Evolutionary conservation across 2,888 invertebrate species (phyloP).

Genomic region (Stenurella melanura): DNA sequence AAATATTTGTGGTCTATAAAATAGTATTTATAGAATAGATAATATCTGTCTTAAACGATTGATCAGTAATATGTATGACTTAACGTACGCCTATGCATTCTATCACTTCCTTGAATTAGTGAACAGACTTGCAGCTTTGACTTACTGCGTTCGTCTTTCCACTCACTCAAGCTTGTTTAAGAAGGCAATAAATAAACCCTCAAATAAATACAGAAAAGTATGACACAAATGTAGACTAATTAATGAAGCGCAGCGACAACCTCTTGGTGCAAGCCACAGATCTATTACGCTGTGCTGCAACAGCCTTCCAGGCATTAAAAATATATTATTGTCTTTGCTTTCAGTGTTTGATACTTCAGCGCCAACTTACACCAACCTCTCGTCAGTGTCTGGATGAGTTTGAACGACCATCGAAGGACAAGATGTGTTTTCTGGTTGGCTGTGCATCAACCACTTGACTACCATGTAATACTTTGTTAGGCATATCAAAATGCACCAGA

Average conservation of each 20-base stretch:
- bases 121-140: too few species aligned
- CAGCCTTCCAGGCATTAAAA: background rate
- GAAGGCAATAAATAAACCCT: too few species aligned
- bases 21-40: too few species aligned
- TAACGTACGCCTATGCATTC: too few species aligned
- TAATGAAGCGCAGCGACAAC: background rate
- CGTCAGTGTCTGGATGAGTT: constrained; percentile 3
- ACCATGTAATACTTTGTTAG: constrained; percentile 11
- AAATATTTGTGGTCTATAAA: too few species aligned
- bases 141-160: too few species aligned
- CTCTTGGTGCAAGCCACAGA: background rate
- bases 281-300: background rate
- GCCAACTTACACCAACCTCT: background rate
- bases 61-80: too few species aligned
- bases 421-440: constrained; percentile 8
- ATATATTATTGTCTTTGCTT: background rate
- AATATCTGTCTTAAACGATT: too few species aligned
- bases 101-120: too few species aligned
- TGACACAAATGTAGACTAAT: too few species aligned
- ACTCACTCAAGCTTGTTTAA: too few species aligned
- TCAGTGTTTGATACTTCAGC: background rate
- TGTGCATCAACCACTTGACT: constrained; percentile 8
- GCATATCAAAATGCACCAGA: constrained; percentile 25
- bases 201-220: too few species aligned
- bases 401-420: constrained; percentile 5